These are phyloP conservation scores for Fragum sueziense DNA, from an alignment of 2,888 invertebrate genomes.

Conservation along the genomic window DNA sequence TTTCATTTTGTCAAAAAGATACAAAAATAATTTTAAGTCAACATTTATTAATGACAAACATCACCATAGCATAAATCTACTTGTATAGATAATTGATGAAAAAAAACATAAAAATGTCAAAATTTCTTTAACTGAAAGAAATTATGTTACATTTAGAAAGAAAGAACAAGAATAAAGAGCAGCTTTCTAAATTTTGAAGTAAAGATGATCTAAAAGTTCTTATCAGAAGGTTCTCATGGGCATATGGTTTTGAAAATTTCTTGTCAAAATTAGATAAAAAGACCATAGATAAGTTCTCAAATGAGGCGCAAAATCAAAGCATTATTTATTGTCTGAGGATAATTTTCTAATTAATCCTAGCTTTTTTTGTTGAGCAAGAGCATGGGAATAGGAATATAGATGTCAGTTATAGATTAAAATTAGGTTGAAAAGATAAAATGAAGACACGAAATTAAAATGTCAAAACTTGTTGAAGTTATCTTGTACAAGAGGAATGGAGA, in stretches of 20 bases:
- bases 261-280: conserved; percentile 57
- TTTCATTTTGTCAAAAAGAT: too few species aligned
- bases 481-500: neutral
- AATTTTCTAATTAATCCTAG: conserved; percentile 37
- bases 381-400: conserved; percentile 30
- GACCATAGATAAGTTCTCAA: conserved; percentile 49
- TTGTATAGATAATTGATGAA: too few species aligned
- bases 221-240: conserved; percentile 31
- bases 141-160: too few species aligned
- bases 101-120: too few species aligned
- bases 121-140: too few species aligned
- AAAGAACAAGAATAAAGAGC: neutral
- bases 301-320: conserved; percentile 55
- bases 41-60: too few species aligned
- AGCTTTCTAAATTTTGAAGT: neutral
- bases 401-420: conserved; percentile 14
- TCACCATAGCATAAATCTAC: too few species aligned
- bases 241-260: conserved; percentile 58
- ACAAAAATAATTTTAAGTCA: too few species aligned
- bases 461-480: conserved; percentile 3
- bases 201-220: neutral
- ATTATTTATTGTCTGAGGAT: conserved; percentile 42
- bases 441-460: conserved; percentile 25
- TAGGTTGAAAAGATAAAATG: conserved; percentile 13
- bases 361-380: conserved; percentile 7